Evolutionary conservation across 1,140 invertebrate species (phyloP).

Genomic region (Nasonia vitripennis): DNA sequence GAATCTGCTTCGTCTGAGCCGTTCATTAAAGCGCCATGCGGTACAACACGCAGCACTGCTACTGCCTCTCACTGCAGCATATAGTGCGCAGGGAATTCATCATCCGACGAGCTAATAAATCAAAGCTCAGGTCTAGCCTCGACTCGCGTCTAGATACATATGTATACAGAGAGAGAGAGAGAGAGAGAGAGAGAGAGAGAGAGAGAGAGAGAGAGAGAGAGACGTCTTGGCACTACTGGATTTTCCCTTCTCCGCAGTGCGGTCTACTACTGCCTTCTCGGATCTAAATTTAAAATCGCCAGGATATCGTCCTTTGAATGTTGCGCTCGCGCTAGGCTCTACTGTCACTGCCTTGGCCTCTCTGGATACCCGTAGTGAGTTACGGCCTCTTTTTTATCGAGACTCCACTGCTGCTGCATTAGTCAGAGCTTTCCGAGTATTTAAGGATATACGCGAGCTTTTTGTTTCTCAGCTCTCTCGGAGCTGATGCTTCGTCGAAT

Average conservation of each 20-base stretch:
- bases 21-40: not conserved
- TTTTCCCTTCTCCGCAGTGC: conserved; percentile 25
- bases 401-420: no score
- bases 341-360: no score
- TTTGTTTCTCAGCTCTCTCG: no score
- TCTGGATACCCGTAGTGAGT: no score
- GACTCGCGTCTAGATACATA: not conserved
- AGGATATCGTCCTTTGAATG: not conserved
- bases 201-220: not conserved
- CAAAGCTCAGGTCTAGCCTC: not conserved
- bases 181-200: no score
- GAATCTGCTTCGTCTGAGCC: conserved; percentile 17
- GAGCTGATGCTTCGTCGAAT: no score
- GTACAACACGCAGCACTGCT: not conserved
- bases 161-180: no score
- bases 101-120: conserved; percentile 24
- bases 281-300: conserved; percentile 35
- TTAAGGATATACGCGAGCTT: no score
- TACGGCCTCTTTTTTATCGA: no score
- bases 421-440: no score
- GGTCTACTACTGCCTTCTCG: not conserved
- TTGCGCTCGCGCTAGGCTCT: not conserved
- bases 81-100: conserved; percentile 8
- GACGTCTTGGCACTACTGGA: not conserved
- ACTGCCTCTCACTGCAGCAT: not conserved